A percentile compares a stretch with the other conserved stretches of the same genome.
Evolutionary conservation across 2,113 vertebrate species (phyloP).

Genomic region (Ophthalmolycus amberensis): DNA sequence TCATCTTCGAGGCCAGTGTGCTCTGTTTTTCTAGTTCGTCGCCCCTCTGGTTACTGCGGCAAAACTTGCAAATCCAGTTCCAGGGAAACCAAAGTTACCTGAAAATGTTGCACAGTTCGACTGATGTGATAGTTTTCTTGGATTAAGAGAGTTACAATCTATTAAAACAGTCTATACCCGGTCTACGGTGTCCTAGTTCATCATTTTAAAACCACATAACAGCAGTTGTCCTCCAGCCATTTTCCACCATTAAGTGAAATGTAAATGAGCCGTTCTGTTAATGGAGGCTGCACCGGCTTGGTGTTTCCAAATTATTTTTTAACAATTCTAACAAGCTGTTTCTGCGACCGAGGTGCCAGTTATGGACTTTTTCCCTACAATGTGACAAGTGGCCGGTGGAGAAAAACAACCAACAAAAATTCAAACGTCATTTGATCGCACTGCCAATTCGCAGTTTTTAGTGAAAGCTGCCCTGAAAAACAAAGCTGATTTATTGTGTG

Average conservation of each 20-base stretch:
- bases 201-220: conserved; percentile 47
- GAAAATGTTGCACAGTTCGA: neutral
- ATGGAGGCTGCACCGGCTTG: conserved; percentile 41
- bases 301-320: conserved; percentile 69
- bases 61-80: neutral
- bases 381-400: conserved; percentile 64
- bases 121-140: neutral
- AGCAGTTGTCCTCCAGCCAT: conserved; percentile 41
- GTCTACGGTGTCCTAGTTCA: conserved; percentile 23
- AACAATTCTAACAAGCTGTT: conserved; percentile 66
- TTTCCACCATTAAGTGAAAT: conserved; percentile 67
- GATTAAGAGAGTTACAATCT: conserved; percentile 8
- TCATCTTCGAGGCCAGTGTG: neutral
- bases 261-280: conserved; percentile 66
- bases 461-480: conserved; percentile 39
- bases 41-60: neutral
- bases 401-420: conserved; percentile 67
- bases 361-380: conserved; percentile 64
- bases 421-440: conserved; percentile 11
- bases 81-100: conserved; percentile 2
- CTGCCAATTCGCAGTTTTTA: conserved; percentile 49
- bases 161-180: conserved; percentile 30
- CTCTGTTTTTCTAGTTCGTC: neutral
- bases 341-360: conserved; percentile 58
- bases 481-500: conserved; percentile 57